Percentiles rank a stretch among this genome's conserved stretches.
Evolutionary conservation across 1,140 invertebrate species (phyloP).

Genomic region (Phortica variegata): DNA sequence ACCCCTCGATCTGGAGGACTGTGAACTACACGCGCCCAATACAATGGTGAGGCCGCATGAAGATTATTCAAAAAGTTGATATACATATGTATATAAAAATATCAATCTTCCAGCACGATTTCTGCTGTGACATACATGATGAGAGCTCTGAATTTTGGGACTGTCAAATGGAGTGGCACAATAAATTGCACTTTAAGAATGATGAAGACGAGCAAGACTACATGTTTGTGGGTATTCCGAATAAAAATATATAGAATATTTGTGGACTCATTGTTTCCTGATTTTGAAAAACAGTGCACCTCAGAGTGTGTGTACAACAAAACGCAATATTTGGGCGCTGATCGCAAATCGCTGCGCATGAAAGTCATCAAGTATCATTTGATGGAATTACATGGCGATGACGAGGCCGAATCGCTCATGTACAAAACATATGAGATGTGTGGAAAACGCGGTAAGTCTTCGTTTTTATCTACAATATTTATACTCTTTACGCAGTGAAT

Average conservation of each 20-base stretch:
- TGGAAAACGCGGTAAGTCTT: slow-evolving; percentile 27
- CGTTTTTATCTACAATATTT: too few relatives aligned
- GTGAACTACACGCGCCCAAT: slow-evolving; percentile 26
- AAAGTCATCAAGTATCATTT: slow-evolving; percentile 19
- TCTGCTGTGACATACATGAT: slow-evolving; percentile 39
- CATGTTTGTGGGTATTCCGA: slow-evolving; percentile 31
- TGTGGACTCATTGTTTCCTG: background rate
- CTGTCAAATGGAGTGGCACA: slow-evolving; percentile 29
- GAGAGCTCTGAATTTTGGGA: slow-evolving; percentile 24
- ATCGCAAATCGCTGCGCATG: slow-evolving; percentile 30
- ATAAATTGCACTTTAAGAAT: slow-evolving; percentile 22
- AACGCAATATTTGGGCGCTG: slow-evolving; percentile 22
- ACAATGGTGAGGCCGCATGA: slow-evolving; percentile 28
- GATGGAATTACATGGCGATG: slow-evolving; percentile 20
- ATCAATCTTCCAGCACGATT: slow-evolving; percentile 26
- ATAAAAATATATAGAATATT: background rate
- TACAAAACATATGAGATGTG: slow-evolving; percentile 36
- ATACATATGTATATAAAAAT: background rate
- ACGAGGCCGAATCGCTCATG: slow-evolving; percentile 21
- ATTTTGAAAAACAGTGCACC: too few relatives aligned
- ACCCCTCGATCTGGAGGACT: slow-evolving; percentile 19
- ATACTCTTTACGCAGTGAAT: too few relatives aligned
- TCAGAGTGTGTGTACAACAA: slow-evolving; percentile 33
- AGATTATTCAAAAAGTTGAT: background rate
- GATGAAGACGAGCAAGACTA: slow-evolving; percentile 29